These are phyloP conservation scores for Pararge aegeria DNA, from an alignment of 1,140 invertebrate species.

Conservation along the genomic window DNA sequence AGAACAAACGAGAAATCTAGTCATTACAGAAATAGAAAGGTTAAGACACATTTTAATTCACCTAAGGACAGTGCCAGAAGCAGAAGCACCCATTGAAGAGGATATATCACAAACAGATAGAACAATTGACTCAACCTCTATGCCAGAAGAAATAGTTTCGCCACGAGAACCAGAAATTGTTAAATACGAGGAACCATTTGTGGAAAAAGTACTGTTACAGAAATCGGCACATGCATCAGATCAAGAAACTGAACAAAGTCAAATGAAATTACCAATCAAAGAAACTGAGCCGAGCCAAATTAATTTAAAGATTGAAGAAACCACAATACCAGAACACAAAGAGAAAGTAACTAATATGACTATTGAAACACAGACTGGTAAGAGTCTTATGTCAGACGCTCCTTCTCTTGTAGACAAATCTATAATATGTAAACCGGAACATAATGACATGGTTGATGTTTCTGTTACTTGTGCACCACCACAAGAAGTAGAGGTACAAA, in stretches of 20 bases:
- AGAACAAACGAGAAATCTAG: conserved; percentile 79
- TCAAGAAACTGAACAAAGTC: not conserved
- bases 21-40: conserved; percentile 80
- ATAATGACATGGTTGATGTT: conserved; percentile 62
- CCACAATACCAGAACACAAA: conserved; percentile 28
- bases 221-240: not conserved
- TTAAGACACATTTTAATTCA: conserved; percentile 72
- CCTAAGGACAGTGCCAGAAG: conserved; percentile 57
- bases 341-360: conserved; percentile 33
- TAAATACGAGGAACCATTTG: conserved; percentile 9
- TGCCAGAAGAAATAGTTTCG: conserved; percentile 81
- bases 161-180: conserved; percentile 42
- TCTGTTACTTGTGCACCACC: conserved; percentile 77
- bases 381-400: conserved; percentile 43
- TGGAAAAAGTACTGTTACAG: not conserved
- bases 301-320: conserved; percentile 31
- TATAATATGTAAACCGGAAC: conserved; percentile 63
- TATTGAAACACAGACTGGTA: conserved; percentile 81
- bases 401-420: conserved; percentile 63
- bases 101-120: conserved; percentile 79
- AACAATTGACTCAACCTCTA: conserved; percentile 82
- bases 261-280: conserved; percentile 10
- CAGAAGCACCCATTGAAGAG: conserved; percentile 50
- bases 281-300: conserved; percentile 23
- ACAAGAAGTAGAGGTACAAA: conserved; percentile 82